phyloP scores from a whole-genome alignment of 2,113 vertebrate species.

The Otolemur garnettii region DNA sequence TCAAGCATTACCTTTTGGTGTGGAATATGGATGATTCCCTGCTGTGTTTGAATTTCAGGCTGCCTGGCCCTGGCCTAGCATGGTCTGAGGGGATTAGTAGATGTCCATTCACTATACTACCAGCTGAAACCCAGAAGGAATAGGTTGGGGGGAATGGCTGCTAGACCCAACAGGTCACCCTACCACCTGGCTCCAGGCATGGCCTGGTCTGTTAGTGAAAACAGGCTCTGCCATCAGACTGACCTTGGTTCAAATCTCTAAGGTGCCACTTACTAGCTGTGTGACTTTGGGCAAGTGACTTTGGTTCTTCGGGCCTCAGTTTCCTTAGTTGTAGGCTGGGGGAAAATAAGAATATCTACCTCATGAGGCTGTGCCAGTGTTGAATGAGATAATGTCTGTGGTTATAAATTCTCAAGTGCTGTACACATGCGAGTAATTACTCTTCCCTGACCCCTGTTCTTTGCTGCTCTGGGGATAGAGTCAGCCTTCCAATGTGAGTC shows the following conservation, averaged over 20 bases:
- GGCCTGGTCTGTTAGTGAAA: not conserved
- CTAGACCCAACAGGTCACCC: not conserved
- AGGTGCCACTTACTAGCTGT: not conserved
- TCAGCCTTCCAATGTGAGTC: conserved; percentile 70
- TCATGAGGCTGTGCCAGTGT: conserved; percentile 63
- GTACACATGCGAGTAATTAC: conserved; percentile 78
- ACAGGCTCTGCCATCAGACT: not conserved
- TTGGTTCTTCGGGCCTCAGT: conserved; percentile 71
- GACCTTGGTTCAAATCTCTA: conserved; percentile 3
- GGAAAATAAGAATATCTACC: conserved; percentile 58
- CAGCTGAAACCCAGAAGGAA: not conserved
- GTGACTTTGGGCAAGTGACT: conserved; percentile 40
- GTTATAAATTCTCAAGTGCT: conserved; percentile 69
- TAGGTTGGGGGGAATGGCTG: not conserved
- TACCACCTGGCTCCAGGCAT: not conserved
- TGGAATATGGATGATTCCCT: not conserved
- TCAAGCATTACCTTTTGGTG: not conserved
- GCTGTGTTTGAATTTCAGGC: not conserved
- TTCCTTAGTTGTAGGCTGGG: conserved; percentile 68
- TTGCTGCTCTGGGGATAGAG: conserved; percentile 68
- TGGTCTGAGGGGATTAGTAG: conserved; percentile 22
- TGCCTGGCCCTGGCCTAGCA: not conserved
- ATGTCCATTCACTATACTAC: not conserved
- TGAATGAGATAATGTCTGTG: conserved; percentile 79
- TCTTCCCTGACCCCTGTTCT: conserved; percentile 72